A percentile compares a stretch with the other conserved stretches of the same genome.
phyloP scores from a whole-genome alignment of 2,113 vertebrate species.

The Pongo pygmaeus region DNA sequence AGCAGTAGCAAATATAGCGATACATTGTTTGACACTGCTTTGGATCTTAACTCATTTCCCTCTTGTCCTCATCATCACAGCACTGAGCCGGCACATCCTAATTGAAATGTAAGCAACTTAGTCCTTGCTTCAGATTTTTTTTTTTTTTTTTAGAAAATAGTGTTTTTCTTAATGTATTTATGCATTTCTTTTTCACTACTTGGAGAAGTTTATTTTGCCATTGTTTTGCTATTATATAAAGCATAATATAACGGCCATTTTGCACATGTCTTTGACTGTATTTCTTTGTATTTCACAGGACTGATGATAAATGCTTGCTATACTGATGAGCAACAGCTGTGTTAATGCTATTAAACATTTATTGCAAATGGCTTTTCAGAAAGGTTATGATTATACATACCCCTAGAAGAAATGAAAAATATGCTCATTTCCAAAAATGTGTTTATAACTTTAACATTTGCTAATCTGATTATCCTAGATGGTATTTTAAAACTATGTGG shows the following conservation, averaged over 20 bases:
- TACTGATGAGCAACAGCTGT: background rate
- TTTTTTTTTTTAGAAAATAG: background rate
- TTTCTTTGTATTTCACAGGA: constrained; percentile 32
- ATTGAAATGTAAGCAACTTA: constrained; percentile 1
- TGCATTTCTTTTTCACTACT: constrained; percentile 3
- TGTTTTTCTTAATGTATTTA: background rate
- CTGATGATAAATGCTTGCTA: background rate
- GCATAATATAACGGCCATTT: background rate
- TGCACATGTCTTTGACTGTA: background rate
- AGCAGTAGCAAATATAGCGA: background rate
- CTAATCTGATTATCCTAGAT: background rate
- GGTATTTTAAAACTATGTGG: background rate
- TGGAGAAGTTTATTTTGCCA: background rate
- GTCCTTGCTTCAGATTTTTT: background rate
- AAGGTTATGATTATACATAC: background rate
- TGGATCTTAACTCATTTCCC: background rate
- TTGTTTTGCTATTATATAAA: constrained; percentile 12
- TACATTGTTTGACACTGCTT: background rate
- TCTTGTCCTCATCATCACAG: background rate
- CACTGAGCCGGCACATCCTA: background rate
- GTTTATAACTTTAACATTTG: constrained; percentile 13
- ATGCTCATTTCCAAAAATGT: background rate
- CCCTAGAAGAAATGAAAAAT: background rate
- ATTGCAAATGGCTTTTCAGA: constrained; percentile 8
- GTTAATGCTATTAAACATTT: background rate